Conservation (phyloP, 2,888 invertebrate genomes). For the Agonopterix alstromeriana region DNA sequence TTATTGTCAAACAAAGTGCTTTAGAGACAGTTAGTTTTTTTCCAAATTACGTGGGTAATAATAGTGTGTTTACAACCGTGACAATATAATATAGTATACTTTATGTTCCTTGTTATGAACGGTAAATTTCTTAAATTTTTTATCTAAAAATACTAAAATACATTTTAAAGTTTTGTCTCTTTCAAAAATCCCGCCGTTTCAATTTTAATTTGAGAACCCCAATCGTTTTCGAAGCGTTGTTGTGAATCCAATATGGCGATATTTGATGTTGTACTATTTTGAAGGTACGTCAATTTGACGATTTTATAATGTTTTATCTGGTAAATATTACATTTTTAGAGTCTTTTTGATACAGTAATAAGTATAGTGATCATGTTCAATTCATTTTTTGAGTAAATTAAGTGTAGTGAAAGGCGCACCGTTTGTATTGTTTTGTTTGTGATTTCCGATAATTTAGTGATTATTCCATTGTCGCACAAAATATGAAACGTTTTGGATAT, state of each 20-base stretch:
- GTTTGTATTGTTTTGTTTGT: constrained; percentile 76
- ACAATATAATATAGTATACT: no score
- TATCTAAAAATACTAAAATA: no score
- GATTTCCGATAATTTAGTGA: constrained; percentile 66
- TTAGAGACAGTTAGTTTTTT: no score
- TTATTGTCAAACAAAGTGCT: no score
- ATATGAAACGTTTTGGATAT: constrained; percentile 31
- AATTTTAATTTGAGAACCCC: constrained; percentile 65
- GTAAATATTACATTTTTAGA: constrained; percentile 56
- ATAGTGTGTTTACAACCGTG: no score
- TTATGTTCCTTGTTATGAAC: no score
- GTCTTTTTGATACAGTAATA: constrained; percentile 31
- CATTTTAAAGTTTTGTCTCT: neutral
- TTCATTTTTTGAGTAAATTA: constrained; percentile 32
- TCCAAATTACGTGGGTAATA: no score
- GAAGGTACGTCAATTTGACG: constrained; percentile 77
- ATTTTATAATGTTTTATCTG: constrained; percentile 67
- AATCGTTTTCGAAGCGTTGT: constrained; percentile 79
- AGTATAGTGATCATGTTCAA: constrained; percentile 26
- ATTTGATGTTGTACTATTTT: constrained; percentile 76
- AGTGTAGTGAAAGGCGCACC: constrained; percentile 56
- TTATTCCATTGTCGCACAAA: constrained; percentile 54
- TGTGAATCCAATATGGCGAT: constrained; percentile 84
- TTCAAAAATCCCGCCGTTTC: constrained; percentile 50
- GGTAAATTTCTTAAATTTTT: no score